Percentiles rank a stretch among this genome's conserved stretches.
phyloP scores from a whole-genome alignment of 1,140 invertebrate genomes.

The Lucilia sericata region DNA sequence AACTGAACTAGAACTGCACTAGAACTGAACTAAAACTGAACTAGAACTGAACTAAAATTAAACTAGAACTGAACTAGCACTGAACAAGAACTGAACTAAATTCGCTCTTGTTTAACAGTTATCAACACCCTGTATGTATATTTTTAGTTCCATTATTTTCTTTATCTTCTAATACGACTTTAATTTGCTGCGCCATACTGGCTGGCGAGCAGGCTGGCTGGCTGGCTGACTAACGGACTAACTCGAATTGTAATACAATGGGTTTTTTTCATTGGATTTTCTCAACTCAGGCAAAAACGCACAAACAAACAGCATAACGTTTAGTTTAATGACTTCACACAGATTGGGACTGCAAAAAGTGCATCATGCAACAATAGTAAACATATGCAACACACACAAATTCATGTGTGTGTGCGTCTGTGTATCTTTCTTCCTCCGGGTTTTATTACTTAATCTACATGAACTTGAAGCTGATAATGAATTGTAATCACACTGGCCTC shows the following conservation, averaged over 20 bases:
- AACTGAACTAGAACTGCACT: no score
- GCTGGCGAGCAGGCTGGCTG: not conserved
- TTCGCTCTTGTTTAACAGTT: no score
- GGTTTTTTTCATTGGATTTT: not conserved
- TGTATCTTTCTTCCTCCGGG: not conserved
- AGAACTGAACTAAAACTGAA: no score
- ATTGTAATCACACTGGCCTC: constrained; percentile 18
- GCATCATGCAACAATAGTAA: constrained; percentile 10
- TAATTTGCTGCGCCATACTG: not conserved
- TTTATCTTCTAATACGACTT: not conserved
- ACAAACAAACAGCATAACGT: not conserved
- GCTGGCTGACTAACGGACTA: not conserved
- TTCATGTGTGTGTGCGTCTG: not conserved
- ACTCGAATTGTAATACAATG: not conserved
- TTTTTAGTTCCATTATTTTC: no score
- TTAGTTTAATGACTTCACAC: constrained; percentile 18
- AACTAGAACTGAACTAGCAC: no score
- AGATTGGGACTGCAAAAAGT: not conserved
- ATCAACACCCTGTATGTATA: no score
- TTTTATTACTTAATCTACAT: constrained; percentile 42
- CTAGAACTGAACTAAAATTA: no score
- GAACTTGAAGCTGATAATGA: constrained; percentile 41
- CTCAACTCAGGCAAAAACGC: not conserved
- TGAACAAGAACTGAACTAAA: no score
- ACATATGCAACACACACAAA: not conserved